Base-by-base conservation (phyloP, 2,797 vertebrate genomes). In the Acanthurus lineatus region DNA sequence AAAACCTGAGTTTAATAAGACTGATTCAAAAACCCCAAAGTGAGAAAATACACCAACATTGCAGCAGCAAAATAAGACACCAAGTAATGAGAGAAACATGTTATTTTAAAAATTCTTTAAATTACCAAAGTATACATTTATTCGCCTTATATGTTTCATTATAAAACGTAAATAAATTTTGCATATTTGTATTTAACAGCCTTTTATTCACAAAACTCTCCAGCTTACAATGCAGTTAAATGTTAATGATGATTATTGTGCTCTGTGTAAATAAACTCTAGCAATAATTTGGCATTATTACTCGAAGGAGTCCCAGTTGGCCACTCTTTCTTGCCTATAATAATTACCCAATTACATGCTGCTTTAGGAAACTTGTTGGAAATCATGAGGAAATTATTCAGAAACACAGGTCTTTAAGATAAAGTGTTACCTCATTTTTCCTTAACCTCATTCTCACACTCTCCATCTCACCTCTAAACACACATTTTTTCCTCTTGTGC, bases 381-480 rank as follows among this genome's bases (percentile, higher is more conserved):
- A 69, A 69, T 57, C 0, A 47, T 48, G 10, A 15, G 28, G 25
- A 32, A 17, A 25, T 62, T 40, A 62, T 62, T 45, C 15, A 45
- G 14, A 60, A 20, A 42, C 22, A 20, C 3, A 7, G 38, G 42
- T 32, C 40, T n/a, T 14, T 15, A 60, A 60, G 42, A 40, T 58
- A 15, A 60, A 42, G 19, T 61, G 59, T 61, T 44, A 20, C 6
- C 22, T 28, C 4, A 3, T 42, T 47, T 45, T 22, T 19, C 12
- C 15, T 28, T 22, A 19, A 63, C 60, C 9, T 61, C n/a, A 60
- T n/a, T 19, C 15, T 61, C 59, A 44, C 59, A 45, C 59, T 61
- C 59, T 61, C 20, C 44, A 16, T 47, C 60, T 28, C 60, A 28
- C 12, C 40, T 44, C 57, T 14, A 20, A 40, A 60, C 44, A 44